Evolutionary conservation across 1,140 invertebrate species (phyloP), one percentile per base, ranked within the genome.

Genomic region (Andrena cerasifolii): DNA sequence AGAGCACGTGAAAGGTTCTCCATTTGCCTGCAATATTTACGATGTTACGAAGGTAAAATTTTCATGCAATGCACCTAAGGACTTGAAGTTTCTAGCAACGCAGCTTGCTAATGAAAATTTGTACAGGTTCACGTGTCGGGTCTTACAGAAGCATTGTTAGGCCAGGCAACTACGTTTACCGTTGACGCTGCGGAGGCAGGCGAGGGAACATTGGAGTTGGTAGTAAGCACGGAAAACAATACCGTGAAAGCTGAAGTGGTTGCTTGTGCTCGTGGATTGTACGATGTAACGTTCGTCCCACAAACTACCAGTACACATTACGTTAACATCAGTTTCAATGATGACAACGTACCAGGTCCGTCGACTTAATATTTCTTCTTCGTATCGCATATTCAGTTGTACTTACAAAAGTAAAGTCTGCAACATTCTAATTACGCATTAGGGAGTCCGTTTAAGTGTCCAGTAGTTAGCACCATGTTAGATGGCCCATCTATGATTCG

Each of bases 261-360:
- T 6, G 97, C 97, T 36, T 96, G 97, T 87, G 97, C 97, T 1
- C 94, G 98, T 73, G 98, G 98, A 5, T 93, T 98, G 0, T 99
- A 99, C 91, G 98, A 99, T 87, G 98, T 99, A 0, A 98, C 98
- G 0, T 99, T 99, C 92, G 95, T 99, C 24, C 99, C 99, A 0
- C 96, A 97, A 89, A 97, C 98, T 58, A 94, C 96, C 12, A 96
- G 97, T 68, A 95, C 97, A 6, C 99, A 99, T 93, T 98, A 96
- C 88, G 97, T 99, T 4, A 98, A 98, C 86, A 98, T 99, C 72
- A 98, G 97, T 10, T 99, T 99, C 92, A 99, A 99, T 87, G 98
- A 99, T 79, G 97, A 98, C 86, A 94, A 96, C 68, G 97, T 99
- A 12, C 96, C 97, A 82, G 94, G 95, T 95, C 65, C 56, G 56